phyloP scores from a whole-genome alignment of 2,888 invertebrate genomes.

The Lomographa bimaculata region DNA sequence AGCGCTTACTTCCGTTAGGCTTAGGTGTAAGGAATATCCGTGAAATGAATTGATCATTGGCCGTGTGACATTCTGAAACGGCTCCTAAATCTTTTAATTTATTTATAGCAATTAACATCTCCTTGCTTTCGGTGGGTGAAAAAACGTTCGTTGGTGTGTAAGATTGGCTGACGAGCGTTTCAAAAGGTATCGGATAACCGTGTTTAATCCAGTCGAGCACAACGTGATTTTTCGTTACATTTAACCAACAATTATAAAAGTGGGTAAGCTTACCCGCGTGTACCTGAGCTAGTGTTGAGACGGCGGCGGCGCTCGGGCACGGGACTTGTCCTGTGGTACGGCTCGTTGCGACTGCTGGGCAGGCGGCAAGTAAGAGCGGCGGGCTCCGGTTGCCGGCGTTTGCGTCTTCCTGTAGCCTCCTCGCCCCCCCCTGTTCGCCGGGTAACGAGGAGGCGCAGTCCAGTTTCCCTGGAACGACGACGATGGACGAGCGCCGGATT shows the following conservation, averaged over 20 bases:
- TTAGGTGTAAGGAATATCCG: background rate
- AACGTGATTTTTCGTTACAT: conserved; percentile 9
- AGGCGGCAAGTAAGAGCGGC: background rate
- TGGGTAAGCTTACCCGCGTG: conserved; percentile 23
- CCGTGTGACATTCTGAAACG: too few relatives aligned
- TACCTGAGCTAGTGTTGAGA: conserved; percentile 20
- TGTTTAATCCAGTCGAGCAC: conserved; percentile 8
- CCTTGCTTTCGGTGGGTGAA: conserved; percentile 1
- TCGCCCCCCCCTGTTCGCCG: conserved; percentile 15
- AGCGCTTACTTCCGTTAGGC: background rate
- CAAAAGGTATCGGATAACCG: conserved; percentile 9
- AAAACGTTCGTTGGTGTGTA: conserved; percentile 1
- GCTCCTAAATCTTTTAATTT: too few relatives aligned
- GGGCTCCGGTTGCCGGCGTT: background rate
- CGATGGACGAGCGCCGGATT: background rate
- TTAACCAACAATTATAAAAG: conserved; percentile 22
- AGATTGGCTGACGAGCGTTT: background rate
- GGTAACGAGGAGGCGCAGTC: conserved; percentile 16
- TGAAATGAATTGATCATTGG: too few relatives aligned
- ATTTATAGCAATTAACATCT: conserved; percentile 1
- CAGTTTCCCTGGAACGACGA: conserved; percentile 18
- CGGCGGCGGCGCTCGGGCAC: conserved; percentile 4
- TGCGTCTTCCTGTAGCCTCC: conserved; percentile 5
- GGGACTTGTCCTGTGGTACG: background rate
- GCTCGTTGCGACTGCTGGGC: background rate